A percentile compares a stretch with the other conserved stretches of the same genome.
phyloP scores from a whole-genome alignment of 2,888 invertebrate species.

The Camptogramma bilineatum region DNA sequence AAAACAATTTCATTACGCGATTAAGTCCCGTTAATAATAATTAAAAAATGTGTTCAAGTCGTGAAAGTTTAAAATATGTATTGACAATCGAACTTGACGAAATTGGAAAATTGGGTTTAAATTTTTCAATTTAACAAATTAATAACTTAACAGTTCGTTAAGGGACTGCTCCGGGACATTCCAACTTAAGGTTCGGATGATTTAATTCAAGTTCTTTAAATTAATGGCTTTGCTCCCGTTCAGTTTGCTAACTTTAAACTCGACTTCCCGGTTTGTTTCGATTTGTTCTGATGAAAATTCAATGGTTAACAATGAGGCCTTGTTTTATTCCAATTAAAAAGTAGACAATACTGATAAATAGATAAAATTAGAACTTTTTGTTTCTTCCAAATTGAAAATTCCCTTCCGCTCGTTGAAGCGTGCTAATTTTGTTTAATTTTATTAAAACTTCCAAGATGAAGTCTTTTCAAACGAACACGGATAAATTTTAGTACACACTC shows the following conservation, averaged over 20 bases:
- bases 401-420: slow-evolving; percentile 24
- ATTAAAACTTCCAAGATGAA: slow-evolving; percentile 32
- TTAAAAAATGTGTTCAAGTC: too few species aligned
- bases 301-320: slow-evolving; percentile 66
- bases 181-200: slow-evolving; percentile 67
- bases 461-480: slow-evolving; percentile 34
- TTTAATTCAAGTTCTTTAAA: slow-evolving; percentile 78
- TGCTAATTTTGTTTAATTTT: slow-evolving; percentile 38
- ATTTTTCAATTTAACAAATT: slow-evolving; percentile 53
- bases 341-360: slow-evolving; percentile 30
- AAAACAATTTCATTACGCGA: too few species aligned
- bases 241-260: slow-evolving; percentile 66
- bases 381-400: slow-evolving; percentile 13
- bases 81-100: slow-evolving; percentile 43
- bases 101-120: slow-evolving; percentile 51
- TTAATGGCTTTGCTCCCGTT: slow-evolving; percentile 72
- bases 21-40: too few species aligned
- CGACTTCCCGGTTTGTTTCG: slow-evolving; percentile 78
- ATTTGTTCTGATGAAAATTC: slow-evolving; percentile 78
- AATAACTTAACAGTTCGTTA: slow-evolving; percentile 63
- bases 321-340: slow-evolving; percentile 27
- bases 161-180: slow-evolving; percentile 53
- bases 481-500: slow-evolving; percentile 44
- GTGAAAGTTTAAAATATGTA: too few species aligned
- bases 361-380: slow-evolving; percentile 21